phyloP scores from a whole-genome alignment of 2,113 vertebrate genomes.

The Myotis davidii region DNA sequence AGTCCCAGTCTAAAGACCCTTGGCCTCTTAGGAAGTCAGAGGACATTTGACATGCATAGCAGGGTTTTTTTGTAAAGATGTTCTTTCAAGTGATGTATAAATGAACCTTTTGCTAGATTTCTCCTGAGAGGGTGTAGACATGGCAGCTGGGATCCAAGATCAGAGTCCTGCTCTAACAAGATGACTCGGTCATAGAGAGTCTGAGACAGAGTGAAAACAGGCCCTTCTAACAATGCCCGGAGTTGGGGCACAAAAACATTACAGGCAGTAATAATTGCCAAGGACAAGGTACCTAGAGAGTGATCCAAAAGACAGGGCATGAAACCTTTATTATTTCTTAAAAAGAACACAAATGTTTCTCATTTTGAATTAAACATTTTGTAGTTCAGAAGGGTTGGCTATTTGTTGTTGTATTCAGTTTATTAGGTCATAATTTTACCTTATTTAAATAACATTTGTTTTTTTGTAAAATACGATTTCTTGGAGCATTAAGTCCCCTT shows the following conservation, averaged over 20 bases:
- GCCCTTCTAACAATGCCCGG: neutral
- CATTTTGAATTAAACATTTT: conserved; percentile 26
- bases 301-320: neutral
- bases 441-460: neutral
- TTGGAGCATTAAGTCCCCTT: neutral
- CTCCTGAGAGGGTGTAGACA: neutral
- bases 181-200: neutral
- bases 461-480: neutral
- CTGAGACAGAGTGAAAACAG: conserved; percentile 3
- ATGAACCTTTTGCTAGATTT: conserved; percentile 63
- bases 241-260: neutral
- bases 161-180: conserved; percentile 49
- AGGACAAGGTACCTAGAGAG: neutral
- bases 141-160: conserved; percentile 53
- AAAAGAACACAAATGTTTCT: neutral
- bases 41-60: conserved; percentile 17
- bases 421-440: neutral
- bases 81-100: conserved; percentile 24
- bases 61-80: conserved; percentile 57
- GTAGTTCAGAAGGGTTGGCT: neutral
- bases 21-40: conserved; percentile 57
- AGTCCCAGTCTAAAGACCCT: conserved; percentile 61
- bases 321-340: conserved; percentile 6
- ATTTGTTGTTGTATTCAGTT: neutral
- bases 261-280: neutral